These are phyloP conservation scores for Lerema accius DNA, from an alignment of 1,140 invertebrate genomes.

Conservation along the genomic window DNA sequence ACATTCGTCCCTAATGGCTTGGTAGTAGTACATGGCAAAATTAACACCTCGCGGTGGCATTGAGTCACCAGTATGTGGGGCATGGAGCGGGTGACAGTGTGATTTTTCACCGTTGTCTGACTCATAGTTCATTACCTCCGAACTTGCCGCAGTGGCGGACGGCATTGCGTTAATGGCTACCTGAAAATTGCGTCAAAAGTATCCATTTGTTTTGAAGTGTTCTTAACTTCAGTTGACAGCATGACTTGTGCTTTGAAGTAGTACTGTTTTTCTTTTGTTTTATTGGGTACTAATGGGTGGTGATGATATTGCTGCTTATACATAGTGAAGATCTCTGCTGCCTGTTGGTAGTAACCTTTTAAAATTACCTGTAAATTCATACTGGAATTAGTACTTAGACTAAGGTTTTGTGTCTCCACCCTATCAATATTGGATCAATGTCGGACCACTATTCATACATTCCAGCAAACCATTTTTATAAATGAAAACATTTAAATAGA, in stretches of 20 bases:
- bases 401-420: too few species aligned
- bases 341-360: too few species aligned
- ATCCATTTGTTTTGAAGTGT: neutral
- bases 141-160: constrained; percentile 25
- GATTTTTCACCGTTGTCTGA: constrained; percentile 24
- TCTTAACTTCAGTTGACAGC: too few species aligned
- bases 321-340: too few species aligned
- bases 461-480: neutral
- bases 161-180: constrained; percentile 17
- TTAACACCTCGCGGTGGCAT: constrained; percentile 18
- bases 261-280: too few species aligned
- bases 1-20: neutral
- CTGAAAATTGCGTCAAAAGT: constrained; percentile 13
- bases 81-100: constrained; percentile 18
- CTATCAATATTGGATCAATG: too few species aligned
- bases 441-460: too few species aligned
- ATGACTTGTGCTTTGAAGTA: too few species aligned
- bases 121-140: constrained; percentile 28
- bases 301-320: too few species aligned
- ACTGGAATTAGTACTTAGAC: too few species aligned
- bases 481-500: neutral
- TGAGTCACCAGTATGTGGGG: constrained; percentile 28
- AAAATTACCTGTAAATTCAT: too few species aligned
- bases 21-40: constrained; percentile 12
- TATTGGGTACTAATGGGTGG: too few species aligned